Conservation (phyloP, 2,797 vertebrate genomes). For the Eurystomus glaucurus region DNA sequence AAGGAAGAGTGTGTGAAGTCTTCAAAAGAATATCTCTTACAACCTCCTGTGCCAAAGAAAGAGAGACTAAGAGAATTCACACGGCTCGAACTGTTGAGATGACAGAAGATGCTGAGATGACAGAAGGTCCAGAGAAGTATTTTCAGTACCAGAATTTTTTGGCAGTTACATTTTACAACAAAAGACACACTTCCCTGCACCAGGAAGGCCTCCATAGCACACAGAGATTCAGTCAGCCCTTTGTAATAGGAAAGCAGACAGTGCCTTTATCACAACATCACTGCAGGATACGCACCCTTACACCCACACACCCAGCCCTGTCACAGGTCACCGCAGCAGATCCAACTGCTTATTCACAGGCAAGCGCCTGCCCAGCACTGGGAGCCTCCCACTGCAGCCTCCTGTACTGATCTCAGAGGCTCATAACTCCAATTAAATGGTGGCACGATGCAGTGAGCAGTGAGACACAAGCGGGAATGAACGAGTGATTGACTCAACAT, state of each 20-base stretch:
- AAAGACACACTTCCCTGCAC: background rate
- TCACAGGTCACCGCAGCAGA: background rate
- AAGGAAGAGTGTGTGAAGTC: constrained; percentile 1
- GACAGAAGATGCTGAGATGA: constrained; percentile 10
- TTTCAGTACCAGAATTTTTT: background rate
- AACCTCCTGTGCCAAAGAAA: constrained; percentile 20
- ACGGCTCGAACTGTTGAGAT: background rate
- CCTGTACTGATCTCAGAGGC: background rate
- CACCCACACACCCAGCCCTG: background rate
- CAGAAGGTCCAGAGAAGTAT: constrained; percentile 6
- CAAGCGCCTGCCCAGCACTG: background rate
- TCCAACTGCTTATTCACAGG: background rate
- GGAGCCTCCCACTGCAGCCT: background rate
- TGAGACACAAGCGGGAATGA: background rate
- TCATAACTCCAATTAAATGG: background rate
- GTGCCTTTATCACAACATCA: background rate
- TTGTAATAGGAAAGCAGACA: background rate
- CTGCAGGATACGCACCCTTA: background rate
- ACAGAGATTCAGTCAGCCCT: background rate
- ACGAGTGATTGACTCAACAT: background rate
- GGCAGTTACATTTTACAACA: background rate
- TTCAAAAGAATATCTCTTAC: constrained; percentile 34
- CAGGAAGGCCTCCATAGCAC: background rate
- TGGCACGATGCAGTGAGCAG: fast-evolving
- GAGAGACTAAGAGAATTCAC: constrained; percentile 29